Evolutionary conservation across 2,797 vertebrate species (phyloP), one percentile per base, ranked within the genome.

Genomic region (Gallinago stenura): DNA sequence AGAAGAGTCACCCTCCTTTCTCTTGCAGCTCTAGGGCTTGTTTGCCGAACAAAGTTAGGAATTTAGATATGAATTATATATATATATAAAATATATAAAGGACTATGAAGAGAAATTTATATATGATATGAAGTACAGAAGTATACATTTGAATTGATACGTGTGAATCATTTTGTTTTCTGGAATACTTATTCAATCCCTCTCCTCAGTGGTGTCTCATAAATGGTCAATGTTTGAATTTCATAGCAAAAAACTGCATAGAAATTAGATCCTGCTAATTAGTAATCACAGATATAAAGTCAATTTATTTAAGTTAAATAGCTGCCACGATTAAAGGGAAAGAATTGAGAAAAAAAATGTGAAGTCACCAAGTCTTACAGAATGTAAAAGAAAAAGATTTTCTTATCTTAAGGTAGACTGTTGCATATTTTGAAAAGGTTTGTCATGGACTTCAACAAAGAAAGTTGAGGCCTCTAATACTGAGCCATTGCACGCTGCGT

Each of bases 401-500:
- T 64, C 11, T 45, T 62, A 46, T 57, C 26, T 72, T 75, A 48
- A 72, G 26, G 43, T 43, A 58, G 21, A 43, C 22, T 31, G 16
- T 24, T 87, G 9, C 39, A 4, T 37, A 31, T 89, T 93, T 72
- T 35, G 16, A 26, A 31, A 61, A 69, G 21, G 50, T 33, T 68
- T 90, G 4, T 61, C 12, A 12, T 12, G 72, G 37, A n/a, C 9
- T 57, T 43, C 16, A 54, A 0, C 50, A 64, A 53, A 62, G 54
- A 39, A 75, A 16, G 17, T 15, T 33, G 11, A 58, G 31, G 12
- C 8, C 15, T 45, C 14, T 37, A 13, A 25, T 60, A 48, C 25
- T 51, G 17, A 61, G 14, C 31, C 60, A 24, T 2, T 62, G 8
- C 12, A 2, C 0, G 0, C 31, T 54, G 37, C 5, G 4, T 76